Conservation (phyloP, 2,888 invertebrate genomes). For the Achlya flavicornis region DNA sequence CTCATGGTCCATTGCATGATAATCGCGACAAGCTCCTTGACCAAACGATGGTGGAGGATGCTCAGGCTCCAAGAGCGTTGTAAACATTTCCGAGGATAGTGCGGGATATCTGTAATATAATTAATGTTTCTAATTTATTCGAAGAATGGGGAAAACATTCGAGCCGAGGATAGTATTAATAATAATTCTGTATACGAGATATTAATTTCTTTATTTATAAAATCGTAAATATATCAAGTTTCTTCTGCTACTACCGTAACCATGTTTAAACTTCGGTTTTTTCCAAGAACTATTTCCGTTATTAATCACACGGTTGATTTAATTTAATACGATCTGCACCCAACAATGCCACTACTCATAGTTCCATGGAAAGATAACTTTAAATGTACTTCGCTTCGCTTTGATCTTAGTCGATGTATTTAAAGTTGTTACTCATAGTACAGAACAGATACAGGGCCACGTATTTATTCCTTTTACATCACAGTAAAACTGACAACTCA, state of each 20-base stretch:
- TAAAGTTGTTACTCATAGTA: neutral
- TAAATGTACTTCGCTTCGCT: conserved; percentile 6
- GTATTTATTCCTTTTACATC: neutral
- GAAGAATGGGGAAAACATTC: neutral
- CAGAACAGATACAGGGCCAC: neutral
- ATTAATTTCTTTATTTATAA: conserved; percentile 43
- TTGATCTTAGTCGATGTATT: neutral
- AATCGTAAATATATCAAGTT: conserved; percentile 40
- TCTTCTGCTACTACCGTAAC: conserved; percentile 18
- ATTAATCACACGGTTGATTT: conserved; percentile 73
- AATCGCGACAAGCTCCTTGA: conserved; percentile 81
- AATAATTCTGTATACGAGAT: neutral
- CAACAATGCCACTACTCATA: conserved; percentile 51
- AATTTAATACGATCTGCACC: conserved; percentile 57
- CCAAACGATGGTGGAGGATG: conserved; percentile 87
- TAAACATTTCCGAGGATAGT: conserved; percentile 91
- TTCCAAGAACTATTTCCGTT: conserved; percentile 62
- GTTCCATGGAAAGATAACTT: conserved; percentile 35
- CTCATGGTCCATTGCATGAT: conserved; percentile 77
- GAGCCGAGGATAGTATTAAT: neutral
- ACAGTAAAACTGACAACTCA: too few species aligned
- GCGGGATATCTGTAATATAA: conserved; percentile 84
- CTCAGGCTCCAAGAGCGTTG: conserved; percentile 87
- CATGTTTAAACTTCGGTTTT: conserved; percentile 44
- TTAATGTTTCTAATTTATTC: neutral